A percentile compares a stretch with the other conserved stretches of the same genome.
Evolutionary conservation across 2,888 invertebrate species (phyloP).

Genomic region (Idaea biselata): DNA sequence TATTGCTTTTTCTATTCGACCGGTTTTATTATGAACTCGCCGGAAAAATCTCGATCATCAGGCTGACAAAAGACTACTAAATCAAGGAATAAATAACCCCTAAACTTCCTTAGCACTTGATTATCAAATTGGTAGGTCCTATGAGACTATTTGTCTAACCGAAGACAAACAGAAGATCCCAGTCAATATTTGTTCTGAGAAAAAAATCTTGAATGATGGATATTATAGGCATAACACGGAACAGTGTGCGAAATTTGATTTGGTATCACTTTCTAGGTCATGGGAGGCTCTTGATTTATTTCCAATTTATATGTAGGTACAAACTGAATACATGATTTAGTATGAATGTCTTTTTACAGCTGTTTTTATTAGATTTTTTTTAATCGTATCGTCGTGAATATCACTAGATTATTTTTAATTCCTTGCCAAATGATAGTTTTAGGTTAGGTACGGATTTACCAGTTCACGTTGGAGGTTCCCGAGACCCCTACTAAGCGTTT

Average conservation of each 20-base stretch:
- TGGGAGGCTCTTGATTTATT: not conserved
- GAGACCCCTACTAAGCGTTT: too few relatives aligned
- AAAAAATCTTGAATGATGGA: not conserved
- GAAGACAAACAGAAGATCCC: not conserved
- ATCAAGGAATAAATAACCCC: not conserved
- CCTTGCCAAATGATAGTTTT: too few relatives aligned
- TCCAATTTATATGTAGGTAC: not conserved
- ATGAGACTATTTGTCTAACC: not conserved
- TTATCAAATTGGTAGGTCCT: not conserved
- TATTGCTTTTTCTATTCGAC: not conserved
- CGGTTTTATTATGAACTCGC: not conserved
- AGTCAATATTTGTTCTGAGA: not conserved
- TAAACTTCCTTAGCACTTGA: not conserved
- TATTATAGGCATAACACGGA: not conserved
- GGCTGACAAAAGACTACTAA: not conserved
- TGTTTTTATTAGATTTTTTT: too few relatives aligned
- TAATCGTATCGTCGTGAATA: too few relatives aligned
- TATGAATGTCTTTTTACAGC: too few relatives aligned
- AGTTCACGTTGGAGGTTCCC: too few relatives aligned
- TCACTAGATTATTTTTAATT: too few relatives aligned
- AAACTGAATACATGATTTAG: too few relatives aligned
- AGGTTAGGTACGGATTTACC: too few relatives aligned
- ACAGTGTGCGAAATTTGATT: not conserved
- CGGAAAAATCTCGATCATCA: not conserved
- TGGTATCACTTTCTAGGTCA: not conserved